These are phyloP conservation scores for Phortica variegata DNA, from an alignment of 1,140 invertebrate species.

Conservation along the genomic window DNA sequence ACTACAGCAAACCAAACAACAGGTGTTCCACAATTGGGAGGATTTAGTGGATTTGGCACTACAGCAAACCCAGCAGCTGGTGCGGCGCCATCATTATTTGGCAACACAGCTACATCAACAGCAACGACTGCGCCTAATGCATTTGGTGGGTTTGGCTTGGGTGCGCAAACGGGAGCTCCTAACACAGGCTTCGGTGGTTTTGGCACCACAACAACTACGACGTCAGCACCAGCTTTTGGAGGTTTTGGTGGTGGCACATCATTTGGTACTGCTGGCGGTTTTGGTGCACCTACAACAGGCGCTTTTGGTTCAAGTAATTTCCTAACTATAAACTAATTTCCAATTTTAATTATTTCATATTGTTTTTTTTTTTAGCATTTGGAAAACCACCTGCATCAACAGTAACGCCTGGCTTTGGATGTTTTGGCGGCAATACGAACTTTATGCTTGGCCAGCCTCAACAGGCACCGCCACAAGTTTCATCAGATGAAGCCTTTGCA, in stretches of 20 bases:
- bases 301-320: conserved; percentile 38
- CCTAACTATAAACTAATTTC: too few species aligned
- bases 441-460: conserved; percentile 59
- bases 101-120: conserved; percentile 17
- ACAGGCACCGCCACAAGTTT: conserved; percentile 62
- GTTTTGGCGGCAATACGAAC: conserved; percentile 58
- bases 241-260: conserved; percentile 55
- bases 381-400: conserved; percentile 39
- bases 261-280: conserved; percentile 59
- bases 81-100: conserved; percentile 49
- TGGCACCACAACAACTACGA: conserved; percentile 58
- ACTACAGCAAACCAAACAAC: conserved; percentile 32
- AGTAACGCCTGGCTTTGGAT: conserved; percentile 58
- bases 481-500: conserved; percentile 69
- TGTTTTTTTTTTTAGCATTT: conserved; percentile 31
- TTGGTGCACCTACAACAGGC: conserved; percentile 53
- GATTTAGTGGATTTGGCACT: conserved; percentile 41
- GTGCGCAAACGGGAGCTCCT: conserved; percentile 14
- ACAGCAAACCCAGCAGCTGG: conserved; percentile 19
- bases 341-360: conserved; percentile 5
- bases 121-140: conserved; percentile 37
- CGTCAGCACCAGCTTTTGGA: conserved; percentile 57
- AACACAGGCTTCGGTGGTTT: conserved; percentile 62
- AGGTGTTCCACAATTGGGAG: conserved; percentile 36
- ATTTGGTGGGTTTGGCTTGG: conserved; percentile 53